phyloP scores from a whole-genome alignment of 2,888 invertebrate genomes.

The Conchocele bisecta region DNA sequence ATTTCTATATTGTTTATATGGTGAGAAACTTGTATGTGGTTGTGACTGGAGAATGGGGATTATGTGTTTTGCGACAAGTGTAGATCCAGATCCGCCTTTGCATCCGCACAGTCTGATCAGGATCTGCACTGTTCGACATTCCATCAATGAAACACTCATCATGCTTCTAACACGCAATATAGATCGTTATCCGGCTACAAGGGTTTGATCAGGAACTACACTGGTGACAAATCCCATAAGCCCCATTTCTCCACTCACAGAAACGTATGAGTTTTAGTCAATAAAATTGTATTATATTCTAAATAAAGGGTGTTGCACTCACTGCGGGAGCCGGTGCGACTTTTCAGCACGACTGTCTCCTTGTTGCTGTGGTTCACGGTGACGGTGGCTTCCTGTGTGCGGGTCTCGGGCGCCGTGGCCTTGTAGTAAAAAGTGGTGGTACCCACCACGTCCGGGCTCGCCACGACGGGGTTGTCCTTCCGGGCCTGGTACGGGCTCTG shows the following conservation, averaged over 20 bases:
- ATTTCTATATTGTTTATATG: too few relatives aligned
- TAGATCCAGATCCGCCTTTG: too few relatives aligned
- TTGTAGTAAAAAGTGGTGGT: constrained; percentile 37
- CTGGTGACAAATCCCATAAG: background rate
- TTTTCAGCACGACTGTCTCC: constrained; percentile 48
- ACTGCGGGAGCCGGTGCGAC: constrained; percentile 45
- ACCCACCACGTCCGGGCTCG: background rate
- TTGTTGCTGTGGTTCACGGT: constrained; percentile 50
- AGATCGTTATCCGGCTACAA: background rate
- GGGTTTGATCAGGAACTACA: background rate
- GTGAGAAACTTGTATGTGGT: too few relatives aligned
- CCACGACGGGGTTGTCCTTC: constrained; percentile 3
- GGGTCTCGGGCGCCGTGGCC: constrained; percentile 30
- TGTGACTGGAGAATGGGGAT: too few relatives aligned
- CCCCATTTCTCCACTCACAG: background rate
- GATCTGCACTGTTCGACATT: too few relatives aligned
- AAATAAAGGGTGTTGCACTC: constrained; percentile 1
- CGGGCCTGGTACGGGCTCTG: constrained; percentile 27
- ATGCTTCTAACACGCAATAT: too few relatives aligned
- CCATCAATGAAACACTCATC: too few relatives aligned
- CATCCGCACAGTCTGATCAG: too few relatives aligned
- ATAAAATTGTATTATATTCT: background rate
- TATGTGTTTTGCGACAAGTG: too few relatives aligned
- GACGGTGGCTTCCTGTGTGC: constrained; percentile 41
- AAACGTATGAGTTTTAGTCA: too few relatives aligned